phyloP scores from a whole-genome alignment of 2,797 vertebrate genomes.

The Argyrosomus regius region DNA sequence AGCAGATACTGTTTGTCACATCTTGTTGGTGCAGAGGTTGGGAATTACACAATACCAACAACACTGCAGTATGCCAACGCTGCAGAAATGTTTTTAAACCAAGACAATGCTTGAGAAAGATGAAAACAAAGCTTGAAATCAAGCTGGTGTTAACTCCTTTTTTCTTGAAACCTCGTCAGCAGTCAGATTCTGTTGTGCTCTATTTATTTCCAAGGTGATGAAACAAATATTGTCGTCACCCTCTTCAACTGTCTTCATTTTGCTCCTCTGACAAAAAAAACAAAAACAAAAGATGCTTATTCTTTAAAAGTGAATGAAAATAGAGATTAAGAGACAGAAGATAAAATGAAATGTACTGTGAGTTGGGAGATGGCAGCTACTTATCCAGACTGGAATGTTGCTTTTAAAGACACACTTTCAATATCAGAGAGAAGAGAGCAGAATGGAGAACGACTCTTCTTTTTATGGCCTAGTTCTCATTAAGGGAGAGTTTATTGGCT shows the following conservation, averaged over 20 bases:
- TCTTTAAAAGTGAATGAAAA: constrained; percentile 26
- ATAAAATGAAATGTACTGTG: constrained; percentile 38
- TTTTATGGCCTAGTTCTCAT: constrained; percentile 77
- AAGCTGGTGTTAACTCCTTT: background rate
- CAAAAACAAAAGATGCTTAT: background rate
- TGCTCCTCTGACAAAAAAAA: constrained; percentile 20
- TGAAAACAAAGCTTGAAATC: constrained; percentile 22
- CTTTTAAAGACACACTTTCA: constrained; percentile 54
- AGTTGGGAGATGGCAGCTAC: constrained; percentile 14
- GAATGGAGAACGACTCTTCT: constrained; percentile 45
- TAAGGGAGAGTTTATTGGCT: constrained; percentile 81
- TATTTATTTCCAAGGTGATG: constrained; percentile 20
- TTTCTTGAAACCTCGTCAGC: constrained; percentile 23
- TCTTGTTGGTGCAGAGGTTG: background rate
- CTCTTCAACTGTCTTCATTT: constrained; percentile 15
- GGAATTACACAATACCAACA: background rate
- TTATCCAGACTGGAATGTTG: constrained; percentile 30
- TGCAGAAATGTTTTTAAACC: constrained; percentile 9
- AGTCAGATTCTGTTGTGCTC: constrained; percentile 10
- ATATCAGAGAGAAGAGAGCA: constrained; percentile 52
- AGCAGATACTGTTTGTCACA: constrained; percentile 14
- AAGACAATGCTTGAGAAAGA: background rate
- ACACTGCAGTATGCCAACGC: constrained; percentile 12
- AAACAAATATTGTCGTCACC: constrained; percentile 24
- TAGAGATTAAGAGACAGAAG: constrained; percentile 16